Conservation (phyloP, 2,888 invertebrate species). For the Oeneis ivallda region DNA sequence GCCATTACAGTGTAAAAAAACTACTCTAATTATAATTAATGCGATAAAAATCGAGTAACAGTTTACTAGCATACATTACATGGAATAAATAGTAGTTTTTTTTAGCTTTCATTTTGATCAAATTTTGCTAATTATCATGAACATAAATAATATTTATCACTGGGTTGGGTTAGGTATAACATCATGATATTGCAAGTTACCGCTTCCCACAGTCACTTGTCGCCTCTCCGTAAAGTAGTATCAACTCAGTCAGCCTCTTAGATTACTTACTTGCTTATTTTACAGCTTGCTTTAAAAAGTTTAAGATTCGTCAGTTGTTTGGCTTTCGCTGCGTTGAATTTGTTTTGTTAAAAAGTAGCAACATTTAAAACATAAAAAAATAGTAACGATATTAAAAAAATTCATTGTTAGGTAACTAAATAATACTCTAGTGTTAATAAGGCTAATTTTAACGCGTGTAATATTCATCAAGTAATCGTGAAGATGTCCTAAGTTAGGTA, state of each 20-base stretch:
- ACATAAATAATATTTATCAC: slow-evolving; percentile 9
- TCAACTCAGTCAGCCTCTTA: slow-evolving; percentile 7
- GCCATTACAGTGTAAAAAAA: too few species aligned
- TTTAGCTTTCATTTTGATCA: not conserved
- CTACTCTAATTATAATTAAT: too few species aligned
- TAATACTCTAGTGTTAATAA: too few species aligned
- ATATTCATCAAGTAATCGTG: too few species aligned
- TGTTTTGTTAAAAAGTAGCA: not conserved
- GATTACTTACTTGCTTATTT: slow-evolving; percentile 1
- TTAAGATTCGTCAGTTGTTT: slow-evolving; percentile 1
- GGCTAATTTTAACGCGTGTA: too few species aligned
- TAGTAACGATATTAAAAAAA: not conserved
- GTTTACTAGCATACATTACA: too few species aligned
- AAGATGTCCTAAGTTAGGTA: too few species aligned
- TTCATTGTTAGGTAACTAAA: too few species aligned
- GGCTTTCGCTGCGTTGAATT: not conserved
- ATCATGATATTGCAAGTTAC: slow-evolving; percentile 11
- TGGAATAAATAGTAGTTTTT: too few species aligned
- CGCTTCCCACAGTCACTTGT: slow-evolving; percentile 9
- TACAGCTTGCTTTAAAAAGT: not conserved
- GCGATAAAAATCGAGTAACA: too few species aligned
- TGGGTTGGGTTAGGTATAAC: slow-evolving; percentile 4
- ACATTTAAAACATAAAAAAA: not conserved
- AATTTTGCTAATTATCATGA: not conserved
- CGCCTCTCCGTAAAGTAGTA: too few species aligned